Base-by-base conservation (phyloP, 2,888 invertebrate species). In the Baronia brevicornis region DNA sequence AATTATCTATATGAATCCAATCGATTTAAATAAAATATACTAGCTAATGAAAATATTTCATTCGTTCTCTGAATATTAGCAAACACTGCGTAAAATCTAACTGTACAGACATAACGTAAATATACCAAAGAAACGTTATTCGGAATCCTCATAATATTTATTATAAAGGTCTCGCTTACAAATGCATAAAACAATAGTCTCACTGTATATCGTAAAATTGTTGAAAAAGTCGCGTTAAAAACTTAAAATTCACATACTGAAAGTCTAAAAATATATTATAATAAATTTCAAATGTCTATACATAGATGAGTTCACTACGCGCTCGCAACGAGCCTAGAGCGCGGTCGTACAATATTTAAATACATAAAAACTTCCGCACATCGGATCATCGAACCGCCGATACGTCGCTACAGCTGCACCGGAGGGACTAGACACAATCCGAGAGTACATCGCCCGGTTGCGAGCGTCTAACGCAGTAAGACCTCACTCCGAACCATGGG, bases 181-280 rank as follows among this genome's bases (percentile, higher is more conserved):
- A 63, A 69, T 67, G 72, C 70, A 46, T 18, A 14, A 65, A 71
- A 74, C 69, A 64, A 69, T 66, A 66, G 61, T 63, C 56, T 72
- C 75, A 73, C 74, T 71, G 73, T 69, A 53, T 67, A 70, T 67
- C 65, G 62, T 72, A 67, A 69, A 71, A 69, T 64, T 64, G 68
- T 73, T 79, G 79, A 79, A 78, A 77, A 79, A 75, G 60, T 78
- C 65, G 78, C 75, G 62, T 69, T 72, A 72, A 69, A 75, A 80
- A 80, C 77, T 68, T 79, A 79, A 80, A 79, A 64, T 74, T 60
- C 77, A 79, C 78, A 70, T 79, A 80, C 71, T 72, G 79, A 79
- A 79, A 77, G 63, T 80, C 79, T 79, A 78, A 80, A 80, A 80
- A 79, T 80, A 82, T 79, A 80, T 78, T 77, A 78, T 79, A 78